Conservation (phyloP, 2,113 vertebrate genomes). For the Melanerpes aurifrons region DNA sequence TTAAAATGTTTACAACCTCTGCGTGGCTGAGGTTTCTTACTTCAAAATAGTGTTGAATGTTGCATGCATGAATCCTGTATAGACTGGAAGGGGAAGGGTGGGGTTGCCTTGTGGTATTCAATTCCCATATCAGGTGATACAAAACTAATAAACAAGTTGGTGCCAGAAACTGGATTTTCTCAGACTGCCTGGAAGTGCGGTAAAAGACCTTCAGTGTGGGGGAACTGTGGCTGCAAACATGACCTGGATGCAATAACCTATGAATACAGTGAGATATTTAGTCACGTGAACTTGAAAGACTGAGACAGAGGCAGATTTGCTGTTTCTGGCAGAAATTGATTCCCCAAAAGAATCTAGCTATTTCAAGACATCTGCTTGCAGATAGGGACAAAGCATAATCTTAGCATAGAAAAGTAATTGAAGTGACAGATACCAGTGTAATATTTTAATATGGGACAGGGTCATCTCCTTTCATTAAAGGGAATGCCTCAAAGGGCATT, state of each 20-base stretch:
- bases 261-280: not conserved
- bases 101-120: not conserved
- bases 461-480: not conserved
- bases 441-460: not conserved
- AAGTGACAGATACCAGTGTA: not conserved
- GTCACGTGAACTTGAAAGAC: not conserved
- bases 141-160: not conserved
- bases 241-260: not conserved
- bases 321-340: not conserved
- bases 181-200: not conserved
- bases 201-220: not conserved
- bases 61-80: not conserved
- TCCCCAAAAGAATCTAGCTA: not conserved
- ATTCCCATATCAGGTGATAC: not conserved
- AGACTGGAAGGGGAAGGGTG: not conserved
- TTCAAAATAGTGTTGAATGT: not conserved
- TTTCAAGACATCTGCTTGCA: not conserved
- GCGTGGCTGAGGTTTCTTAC: not conserved
- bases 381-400: not conserved
- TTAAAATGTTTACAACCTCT: not conserved
- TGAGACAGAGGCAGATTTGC: not conserved
- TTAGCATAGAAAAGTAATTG: not conserved
- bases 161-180: not conserved
- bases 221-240: not conserved
- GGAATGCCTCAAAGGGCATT: not conserved